phyloP scores from a whole-genome alignment of 2,113 vertebrate species.

The Ptychochromis oligacanthus region DNA sequence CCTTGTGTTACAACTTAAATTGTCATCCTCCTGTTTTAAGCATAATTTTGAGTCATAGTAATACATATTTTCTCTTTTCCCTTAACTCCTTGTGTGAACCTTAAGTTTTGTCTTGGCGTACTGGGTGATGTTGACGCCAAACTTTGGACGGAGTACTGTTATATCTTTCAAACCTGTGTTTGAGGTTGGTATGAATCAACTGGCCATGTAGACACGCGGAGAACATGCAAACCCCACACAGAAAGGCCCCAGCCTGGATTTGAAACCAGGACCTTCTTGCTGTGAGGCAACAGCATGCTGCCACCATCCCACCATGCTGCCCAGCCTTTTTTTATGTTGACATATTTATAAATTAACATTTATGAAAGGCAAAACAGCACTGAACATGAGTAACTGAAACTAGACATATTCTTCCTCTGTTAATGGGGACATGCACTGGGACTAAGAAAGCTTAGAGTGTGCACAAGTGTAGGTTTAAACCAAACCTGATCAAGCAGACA shows the following conservation, averaged over 20 bases:
- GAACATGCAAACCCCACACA: too few relatives aligned
- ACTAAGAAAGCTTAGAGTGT: not conserved
- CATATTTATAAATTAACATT: not conserved
- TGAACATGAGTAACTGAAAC: not conserved
- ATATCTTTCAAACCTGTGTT: not conserved
- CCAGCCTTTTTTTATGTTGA: too few relatives aligned
- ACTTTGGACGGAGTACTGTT: not conserved
- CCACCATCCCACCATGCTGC: too few relatives aligned
- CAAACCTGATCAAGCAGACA: not conserved
- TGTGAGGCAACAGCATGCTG: too few relatives aligned
- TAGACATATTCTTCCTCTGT: not conserved
- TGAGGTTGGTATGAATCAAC: not conserved
- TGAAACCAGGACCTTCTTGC: too few relatives aligned
- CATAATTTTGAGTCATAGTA: not conserved
- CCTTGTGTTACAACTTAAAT: not conserved
- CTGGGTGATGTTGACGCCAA: constrained; percentile 9
- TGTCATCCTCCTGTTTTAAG: not conserved
- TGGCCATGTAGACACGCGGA: too few relatives aligned
- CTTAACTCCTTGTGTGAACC: not conserved
- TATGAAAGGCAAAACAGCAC: not conserved
- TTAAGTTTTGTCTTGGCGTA: not conserved
- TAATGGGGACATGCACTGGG: not conserved
- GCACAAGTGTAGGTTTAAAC: not conserved
- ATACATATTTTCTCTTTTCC: not conserved
- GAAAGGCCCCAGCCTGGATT: too few relatives aligned